Evolutionary conservation across 2,888 invertebrate genomes (phyloP).

Genomic region (Isoperla grammatica): DNA sequence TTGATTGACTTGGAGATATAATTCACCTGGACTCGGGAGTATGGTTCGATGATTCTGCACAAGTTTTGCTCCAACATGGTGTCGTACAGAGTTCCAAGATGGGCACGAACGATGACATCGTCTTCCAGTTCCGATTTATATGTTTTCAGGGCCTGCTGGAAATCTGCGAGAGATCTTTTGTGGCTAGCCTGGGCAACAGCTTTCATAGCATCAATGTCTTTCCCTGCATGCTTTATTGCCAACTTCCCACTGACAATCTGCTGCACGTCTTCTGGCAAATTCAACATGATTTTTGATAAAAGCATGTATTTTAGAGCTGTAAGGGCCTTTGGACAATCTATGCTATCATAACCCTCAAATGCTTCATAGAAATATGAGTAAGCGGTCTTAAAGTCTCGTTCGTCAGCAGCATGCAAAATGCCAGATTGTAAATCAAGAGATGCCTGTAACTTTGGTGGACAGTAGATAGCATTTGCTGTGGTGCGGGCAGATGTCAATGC

Average conservation of each 20-base stretch:
- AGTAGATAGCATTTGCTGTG: slow-evolving; percentile 99
- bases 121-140: slow-evolving; percentile 87
- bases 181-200: slow-evolving; percentile 94
- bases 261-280: slow-evolving; percentile 92
- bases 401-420: slow-evolving; percentile 98
- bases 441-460: slow-evolving; percentile 97
- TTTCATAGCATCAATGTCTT: slow-evolving; percentile 97
- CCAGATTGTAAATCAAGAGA: slow-evolving; percentile 96
- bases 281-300: slow-evolving; percentile 96
- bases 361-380: slow-evolving; percentile 99
- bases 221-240: slow-evolving; percentile 92
- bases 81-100: slow-evolving; percentile 94
- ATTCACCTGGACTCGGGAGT: slow-evolving; percentile 85
- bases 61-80: slow-evolving; percentile 99
- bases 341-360: slow-evolving; percentile 97
- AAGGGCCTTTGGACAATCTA: slow-evolving; percentile 85
- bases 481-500: slow-evolving; percentile 97
- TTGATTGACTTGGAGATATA: slow-evolving; percentile 90
- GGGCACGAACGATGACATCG: slow-evolving; percentile 95
- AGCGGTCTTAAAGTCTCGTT: slow-evolving; percentile 98
- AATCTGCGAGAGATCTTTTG: slow-evolving; percentile 94
- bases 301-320: slow-evolving; percentile 99
- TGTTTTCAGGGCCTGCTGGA: slow-evolving; percentile 81
- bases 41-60: slow-evolving; percentile 97
- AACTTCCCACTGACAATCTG: slow-evolving; percentile 94